Evolutionary conservation across 2,888 invertebrate genomes (phyloP).

Genomic region (Athetis lepigone): DNA sequence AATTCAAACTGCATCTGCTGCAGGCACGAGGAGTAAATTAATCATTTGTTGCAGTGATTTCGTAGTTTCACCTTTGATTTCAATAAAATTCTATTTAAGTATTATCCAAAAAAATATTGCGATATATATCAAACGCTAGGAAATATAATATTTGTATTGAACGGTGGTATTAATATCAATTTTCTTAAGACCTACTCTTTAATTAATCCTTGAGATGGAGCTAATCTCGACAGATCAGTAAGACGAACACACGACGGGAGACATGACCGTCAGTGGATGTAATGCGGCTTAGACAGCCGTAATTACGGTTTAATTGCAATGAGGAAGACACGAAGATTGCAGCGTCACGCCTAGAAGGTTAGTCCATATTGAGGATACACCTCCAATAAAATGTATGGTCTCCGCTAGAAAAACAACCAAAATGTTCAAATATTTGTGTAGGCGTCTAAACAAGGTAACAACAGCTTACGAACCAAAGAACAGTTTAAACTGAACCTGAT

Average conservation of each 20-base stretch:
- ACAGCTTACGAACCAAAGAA: slow-evolving; percentile 7
- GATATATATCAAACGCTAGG: not conserved
- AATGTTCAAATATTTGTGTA: slow-evolving; percentile 11
- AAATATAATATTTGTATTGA: slow-evolving; percentile 8
- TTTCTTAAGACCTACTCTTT: not conserved
- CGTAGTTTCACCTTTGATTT: slow-evolving; percentile 12
- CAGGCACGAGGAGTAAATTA: slow-evolving; percentile 12
- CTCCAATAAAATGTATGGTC: slow-evolving; percentile 38
- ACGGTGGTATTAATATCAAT: not conserved
- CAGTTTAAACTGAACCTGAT: slow-evolving; percentile 10
- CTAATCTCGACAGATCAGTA: not conserved
- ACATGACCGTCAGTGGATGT: slow-evolving; percentile 6
- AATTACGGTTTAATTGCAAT: slow-evolving; percentile 44
- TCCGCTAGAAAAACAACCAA: slow-evolving; percentile 41
- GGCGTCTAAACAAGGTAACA: slow-evolving; percentile 1
- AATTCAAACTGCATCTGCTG: slow-evolving; percentile 25
- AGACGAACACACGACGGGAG: not conserved
- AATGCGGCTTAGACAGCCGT: slow-evolving; percentile 8
- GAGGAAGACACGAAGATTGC: slow-evolving; percentile 54
- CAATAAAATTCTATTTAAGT: too few relatives aligned
- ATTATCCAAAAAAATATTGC: slow-evolving; percentile 17
- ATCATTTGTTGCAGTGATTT: slow-evolving; percentile 30
- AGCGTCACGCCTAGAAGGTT: slow-evolving; percentile 53
- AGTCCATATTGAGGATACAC: slow-evolving; percentile 52
- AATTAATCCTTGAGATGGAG: not conserved